Percentiles rank a stretch among this genome's conserved stretches.
These are phyloP conservation scores for Popillia japonica DNA, from an alignment of 1,140 invertebrate species.

Conservation along the genomic window DNA sequence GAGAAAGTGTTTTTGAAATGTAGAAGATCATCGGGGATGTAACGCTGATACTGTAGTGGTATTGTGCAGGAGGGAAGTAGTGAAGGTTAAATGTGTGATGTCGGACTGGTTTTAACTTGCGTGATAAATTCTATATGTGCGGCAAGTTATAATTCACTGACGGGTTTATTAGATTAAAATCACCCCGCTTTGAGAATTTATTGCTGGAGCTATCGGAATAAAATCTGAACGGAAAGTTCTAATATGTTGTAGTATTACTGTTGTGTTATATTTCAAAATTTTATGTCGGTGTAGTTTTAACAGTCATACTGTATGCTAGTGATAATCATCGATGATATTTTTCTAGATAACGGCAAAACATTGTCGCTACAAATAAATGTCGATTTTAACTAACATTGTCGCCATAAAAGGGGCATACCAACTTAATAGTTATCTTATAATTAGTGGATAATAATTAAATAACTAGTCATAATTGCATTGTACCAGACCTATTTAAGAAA, in stretches of 20 bases:
- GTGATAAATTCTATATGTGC: constrained; percentile 29
- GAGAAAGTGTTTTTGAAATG: not conserved
- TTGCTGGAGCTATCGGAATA: constrained; percentile 29
- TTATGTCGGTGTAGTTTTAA: not conserved
- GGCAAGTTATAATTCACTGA: constrained; percentile 38
- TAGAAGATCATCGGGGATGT: not conserved
- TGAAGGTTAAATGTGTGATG: not conserved
- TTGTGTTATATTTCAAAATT: not conserved
- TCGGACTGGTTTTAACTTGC: constrained; percentile 5
- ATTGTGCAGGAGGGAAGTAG: not conserved
- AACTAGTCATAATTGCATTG: too few species aligned
- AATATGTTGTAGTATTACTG: constrained; percentile 8
- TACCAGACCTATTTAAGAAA: too few species aligned
- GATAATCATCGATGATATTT: too few species aligned
- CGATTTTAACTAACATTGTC: too few species aligned
- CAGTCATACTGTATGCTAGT: too few species aligned
- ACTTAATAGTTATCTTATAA: not conserved
- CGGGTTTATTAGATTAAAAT: constrained; percentile 37
- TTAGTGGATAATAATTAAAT: too few species aligned
- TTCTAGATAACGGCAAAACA: not conserved
- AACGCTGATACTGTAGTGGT: not conserved
- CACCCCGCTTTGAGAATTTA: constrained; percentile 22
- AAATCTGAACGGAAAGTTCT: constrained; percentile 28
- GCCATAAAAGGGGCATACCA: not conserved
- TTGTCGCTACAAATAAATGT: not conserved